Base-by-base conservation (phyloP, 2,888 invertebrate species). In the Conus canariensis region DNA sequence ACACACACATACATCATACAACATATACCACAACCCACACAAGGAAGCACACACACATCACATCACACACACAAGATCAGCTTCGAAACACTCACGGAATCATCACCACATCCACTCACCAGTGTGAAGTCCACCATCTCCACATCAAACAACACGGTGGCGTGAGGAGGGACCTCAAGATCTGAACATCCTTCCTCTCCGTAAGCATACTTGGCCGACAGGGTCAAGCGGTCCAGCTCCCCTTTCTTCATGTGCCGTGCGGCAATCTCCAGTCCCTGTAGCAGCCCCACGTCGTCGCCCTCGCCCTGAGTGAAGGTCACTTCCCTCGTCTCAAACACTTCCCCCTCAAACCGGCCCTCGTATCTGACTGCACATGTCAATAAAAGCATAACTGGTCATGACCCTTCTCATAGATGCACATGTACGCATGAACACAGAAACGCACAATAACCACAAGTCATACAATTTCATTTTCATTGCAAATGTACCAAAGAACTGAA, bases 241-340 rank as follows among this genome's bases (percentile, higher is more conserved):
- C 97, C 97, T 93, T 97, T 97, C 93, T 97, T 97, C 96, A 99
- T 98, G 95, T 98, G 98, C 95, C 97, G 98, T 5, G 95, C 60
- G 0, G 95, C 95, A 10, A 93, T 91, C 87, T 96, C 96, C 9
- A 96, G 88, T 12, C 99, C 99, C 89, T 97, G 97, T 67, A 98
- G 97, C 60, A 99, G 96, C 91, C 97, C 97, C 88, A 96, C 96
- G 91, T 98, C 98, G 89, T 97, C 97, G 14, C 98, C 99, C 96
- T 99, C 99, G 0, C 99, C 99, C 45, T 99, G 97, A n/a, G 97
- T 96, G 96, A 99, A 99, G 58, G 97, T 97, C 0, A 98, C 97
- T 85, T 98, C 98, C 93, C 98, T 97, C 30, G 98, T 98, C 94
- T 99, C 99, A 96, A 99, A 98, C 14, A 90, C 83, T 7, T 97